A percentile compares a stretch with the other conserved stretches of the same genome.
These are phyloP conservation scores for Aphaenogaster rudis DNA, from an alignment of 1,140 invertebrate species.

Conservation along the genomic window DNA sequence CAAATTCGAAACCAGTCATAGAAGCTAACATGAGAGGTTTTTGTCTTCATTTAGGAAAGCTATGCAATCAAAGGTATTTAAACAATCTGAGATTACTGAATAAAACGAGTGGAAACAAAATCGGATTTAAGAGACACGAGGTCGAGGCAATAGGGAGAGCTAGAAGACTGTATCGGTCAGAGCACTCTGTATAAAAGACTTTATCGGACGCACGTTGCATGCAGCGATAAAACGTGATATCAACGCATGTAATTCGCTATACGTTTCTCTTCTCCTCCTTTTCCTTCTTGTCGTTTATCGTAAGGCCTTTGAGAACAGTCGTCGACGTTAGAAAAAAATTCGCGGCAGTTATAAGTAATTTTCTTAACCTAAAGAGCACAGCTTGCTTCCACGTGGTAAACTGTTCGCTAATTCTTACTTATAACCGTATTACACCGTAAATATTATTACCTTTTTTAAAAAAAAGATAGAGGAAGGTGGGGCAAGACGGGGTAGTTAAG, in stretches of 20 bases:
- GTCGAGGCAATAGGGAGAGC: conserved; percentile 65
- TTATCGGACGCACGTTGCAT: conserved; percentile 73
- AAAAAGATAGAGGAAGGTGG: too few species aligned
- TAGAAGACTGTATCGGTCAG: conserved; percentile 76
- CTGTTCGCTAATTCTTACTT: conserved; percentile 4
- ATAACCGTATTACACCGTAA: neutral
- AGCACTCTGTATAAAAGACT: conserved; percentile 69
- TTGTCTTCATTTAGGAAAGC: too few species aligned
- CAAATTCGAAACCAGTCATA: too few species aligned
- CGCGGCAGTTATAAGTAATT: conserved; percentile 22
- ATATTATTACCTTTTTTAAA: too few species aligned
- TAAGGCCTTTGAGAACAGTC: neutral
- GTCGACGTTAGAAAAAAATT: neutral
- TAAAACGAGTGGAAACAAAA: neutral
- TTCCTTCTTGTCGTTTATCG: conserved; percentile 12
- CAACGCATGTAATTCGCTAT: conserved; percentile 62
- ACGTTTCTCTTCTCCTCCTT: conserved; percentile 36
- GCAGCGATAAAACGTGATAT: conserved; percentile 72
- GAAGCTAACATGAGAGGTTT: too few species aligned
- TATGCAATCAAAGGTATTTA: neutral
- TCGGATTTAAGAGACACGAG: conserved; percentile 8
- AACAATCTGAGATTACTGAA: neutral
- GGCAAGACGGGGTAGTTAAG: too few species aligned
- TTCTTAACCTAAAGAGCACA: neutral
- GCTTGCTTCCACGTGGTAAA: neutral